Percentiles rank a stretch among this genome's conserved stretches.
Conservation (phyloP, 2,797 vertebrate species). For the Enteromius fasciolatus region DNA sequence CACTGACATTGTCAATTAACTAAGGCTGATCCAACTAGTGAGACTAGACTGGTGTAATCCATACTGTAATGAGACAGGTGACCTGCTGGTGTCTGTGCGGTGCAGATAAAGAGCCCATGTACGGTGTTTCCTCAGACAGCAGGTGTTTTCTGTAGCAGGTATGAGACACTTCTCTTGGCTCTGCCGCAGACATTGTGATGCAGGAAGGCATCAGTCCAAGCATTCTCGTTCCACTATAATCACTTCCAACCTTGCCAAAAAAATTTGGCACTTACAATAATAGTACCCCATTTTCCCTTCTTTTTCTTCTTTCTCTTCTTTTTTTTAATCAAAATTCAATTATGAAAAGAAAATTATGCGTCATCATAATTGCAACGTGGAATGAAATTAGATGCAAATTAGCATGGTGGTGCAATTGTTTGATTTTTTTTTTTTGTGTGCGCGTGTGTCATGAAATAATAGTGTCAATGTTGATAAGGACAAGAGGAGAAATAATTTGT, state of each 20-base stretch:
- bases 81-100: conserved; percentile 26
- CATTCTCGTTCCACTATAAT: conserved; percentile 46
- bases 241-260: conserved; percentile 40
- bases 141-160: conserved; percentile 32
- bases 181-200: conserved; percentile 28
- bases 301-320: conserved; percentile 48
- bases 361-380: conserved; percentile 72
- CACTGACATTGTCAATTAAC: conserved; percentile 13
- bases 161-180: conserved; percentile 21
- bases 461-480: conserved; percentile 70
- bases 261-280: conserved; percentile 53
- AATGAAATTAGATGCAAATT: conserved; percentile 78
- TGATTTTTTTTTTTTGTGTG: conserved; percentile 67
- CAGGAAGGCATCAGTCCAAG: conserved; percentile 38
- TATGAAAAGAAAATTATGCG: conserved; percentile 72
- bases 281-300: conserved; percentile 53
- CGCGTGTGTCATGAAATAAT: conserved; percentile 73
- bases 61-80: conserved; percentile 35
- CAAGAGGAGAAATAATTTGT: conserved; percentile 67
- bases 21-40: conserved; percentile 1
- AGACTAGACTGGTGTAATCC: conserved; percentile 15
- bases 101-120: conserved; percentile 40
- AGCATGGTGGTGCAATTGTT: conserved; percentile 71
- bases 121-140: conserved; percentile 14
- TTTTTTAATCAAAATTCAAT: conserved; percentile 71